phyloP scores from a whole-genome alignment of 2,797 vertebrate genomes.

The Oceanodroma leucorhoa region DNA sequence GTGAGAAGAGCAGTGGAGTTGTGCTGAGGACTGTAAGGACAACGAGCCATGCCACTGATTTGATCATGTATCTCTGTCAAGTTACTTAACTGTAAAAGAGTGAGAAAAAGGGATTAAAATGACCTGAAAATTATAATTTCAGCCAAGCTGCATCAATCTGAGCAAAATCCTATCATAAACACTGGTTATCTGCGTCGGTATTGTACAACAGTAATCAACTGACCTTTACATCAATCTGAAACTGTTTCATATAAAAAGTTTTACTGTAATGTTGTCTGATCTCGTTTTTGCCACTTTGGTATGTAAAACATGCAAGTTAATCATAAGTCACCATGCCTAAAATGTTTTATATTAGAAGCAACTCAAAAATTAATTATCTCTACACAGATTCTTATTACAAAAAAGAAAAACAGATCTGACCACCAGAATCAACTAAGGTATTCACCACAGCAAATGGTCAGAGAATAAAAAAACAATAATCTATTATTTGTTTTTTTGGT shows the following conservation, averaged over 20 bases:
- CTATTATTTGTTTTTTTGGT: background rate
- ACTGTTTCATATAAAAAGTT: background rate
- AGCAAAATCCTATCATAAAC: background rate
- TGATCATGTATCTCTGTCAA: slow-evolving; percentile 94
- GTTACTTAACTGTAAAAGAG: slow-evolving; percentile 83
- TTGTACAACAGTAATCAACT: background rate
- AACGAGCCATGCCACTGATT: slow-evolving; percentile 97
- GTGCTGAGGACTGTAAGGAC: slow-evolving; percentile 95
- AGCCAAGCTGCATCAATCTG: background rate
- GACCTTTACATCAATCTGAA: background rate
- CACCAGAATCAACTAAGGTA: background rate
- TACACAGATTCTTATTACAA: background rate
- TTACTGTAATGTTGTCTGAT: background rate
- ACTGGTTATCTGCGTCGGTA: background rate
- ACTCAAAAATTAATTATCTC: background rate
- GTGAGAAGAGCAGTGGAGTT: slow-evolving; percentile 96
- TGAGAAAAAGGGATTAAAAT: background rate
- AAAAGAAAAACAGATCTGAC: background rate
- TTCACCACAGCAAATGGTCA: background rate
- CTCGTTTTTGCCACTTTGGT: background rate
- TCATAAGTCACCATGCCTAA: background rate
- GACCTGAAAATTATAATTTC: background rate
- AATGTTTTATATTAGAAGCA: background rate
- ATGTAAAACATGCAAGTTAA: background rate
- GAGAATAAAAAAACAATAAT: background rate